These are phyloP conservation scores for Puffinus mauretanicus DNA, from an alignment of 2,113 vertebrate genomes.

Conservation along the genomic window DNA sequence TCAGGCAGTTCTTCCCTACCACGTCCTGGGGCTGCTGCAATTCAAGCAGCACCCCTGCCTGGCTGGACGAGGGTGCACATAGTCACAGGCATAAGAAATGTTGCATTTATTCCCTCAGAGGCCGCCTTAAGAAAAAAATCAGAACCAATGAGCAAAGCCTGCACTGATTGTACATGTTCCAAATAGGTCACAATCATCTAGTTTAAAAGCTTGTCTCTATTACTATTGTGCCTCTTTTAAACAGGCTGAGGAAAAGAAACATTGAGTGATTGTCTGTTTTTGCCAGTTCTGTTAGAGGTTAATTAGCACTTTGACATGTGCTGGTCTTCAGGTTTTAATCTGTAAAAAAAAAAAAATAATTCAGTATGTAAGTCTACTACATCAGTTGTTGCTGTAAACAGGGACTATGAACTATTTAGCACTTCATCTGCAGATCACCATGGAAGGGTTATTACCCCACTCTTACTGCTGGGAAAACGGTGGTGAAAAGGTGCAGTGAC, in stretches of 20 bases:
- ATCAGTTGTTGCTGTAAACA: not conserved
- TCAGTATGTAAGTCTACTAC: rapidly evolving
- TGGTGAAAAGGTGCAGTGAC: not conserved
- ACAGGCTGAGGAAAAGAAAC: not conserved
- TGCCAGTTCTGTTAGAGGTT: not conserved
- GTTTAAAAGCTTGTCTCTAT: not conserved
- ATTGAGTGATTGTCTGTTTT: not conserved
- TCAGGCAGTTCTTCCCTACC: not conserved
- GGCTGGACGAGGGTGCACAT: not conserved
- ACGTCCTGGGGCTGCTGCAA: not conserved
- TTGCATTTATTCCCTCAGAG: not conserved
- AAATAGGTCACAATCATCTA: slow-evolving; percentile 20
- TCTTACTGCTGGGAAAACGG: not conserved
- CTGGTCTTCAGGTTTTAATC: not conserved
- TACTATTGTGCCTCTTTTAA: not conserved
- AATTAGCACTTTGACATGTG: not conserved
- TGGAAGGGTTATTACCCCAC: not conserved
- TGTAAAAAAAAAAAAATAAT: not conserved
- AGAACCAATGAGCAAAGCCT: not conserved
- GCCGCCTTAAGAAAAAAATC: not conserved
- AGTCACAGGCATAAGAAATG: not conserved
- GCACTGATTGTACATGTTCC: not conserved
- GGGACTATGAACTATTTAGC: not conserved
- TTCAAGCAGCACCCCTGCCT: not conserved
- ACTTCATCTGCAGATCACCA: not conserved